Conservation (phyloP, 2,797 vertebrate species). For the Acanthurus leucopareius region DNA sequence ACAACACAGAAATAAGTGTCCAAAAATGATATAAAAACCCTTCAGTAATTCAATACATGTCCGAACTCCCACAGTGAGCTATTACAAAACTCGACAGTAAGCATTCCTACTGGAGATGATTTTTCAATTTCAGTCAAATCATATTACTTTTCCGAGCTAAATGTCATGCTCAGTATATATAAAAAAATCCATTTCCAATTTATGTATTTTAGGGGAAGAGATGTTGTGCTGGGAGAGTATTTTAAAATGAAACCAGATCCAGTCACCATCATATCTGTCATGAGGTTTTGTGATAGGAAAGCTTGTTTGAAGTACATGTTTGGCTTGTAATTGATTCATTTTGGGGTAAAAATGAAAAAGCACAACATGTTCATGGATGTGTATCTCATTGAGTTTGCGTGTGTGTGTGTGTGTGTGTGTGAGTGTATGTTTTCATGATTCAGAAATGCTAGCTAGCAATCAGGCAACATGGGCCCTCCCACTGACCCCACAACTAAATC, state of each 20-base stretch:
- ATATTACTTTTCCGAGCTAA: constrained; percentile 68
- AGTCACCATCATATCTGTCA: constrained; percentile 41
- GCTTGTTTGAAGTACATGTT: constrained; percentile 67
- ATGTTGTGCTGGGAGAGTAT: constrained; percentile 44
- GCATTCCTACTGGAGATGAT: constrained; percentile 51
- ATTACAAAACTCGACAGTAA: constrained; percentile 62
- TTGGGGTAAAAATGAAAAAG: constrained; percentile 16
- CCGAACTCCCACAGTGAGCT: constrained; percentile 56
- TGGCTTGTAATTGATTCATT: constrained; percentile 77
- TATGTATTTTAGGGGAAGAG: constrained; percentile 61
- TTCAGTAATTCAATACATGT: constrained; percentile 38
- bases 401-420: constrained; percentile 19
- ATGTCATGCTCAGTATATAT: constrained; percentile 72
- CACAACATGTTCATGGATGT: constrained; percentile 30
- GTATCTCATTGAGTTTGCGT: constrained; percentile 11
- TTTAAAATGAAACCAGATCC: constrained; percentile 42
- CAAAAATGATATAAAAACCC: constrained; percentile 38
- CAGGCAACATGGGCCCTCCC: constrained; percentile 73
- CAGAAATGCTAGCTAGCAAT: constrained; percentile 63
- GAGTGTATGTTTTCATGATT: constrained; percentile 48
- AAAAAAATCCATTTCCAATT: constrained; percentile 79
- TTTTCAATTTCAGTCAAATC: constrained; percentile 69
- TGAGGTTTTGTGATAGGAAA: constrained; percentile 57
- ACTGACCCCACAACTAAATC: constrained; percentile 90
- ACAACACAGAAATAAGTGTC: constrained; percentile 42